Evolutionary conservation across 2,888 invertebrate genomes (phyloP), one percentile per base, ranked within the genome.

Genomic region (Amphipyra tragopoginis): DNA sequence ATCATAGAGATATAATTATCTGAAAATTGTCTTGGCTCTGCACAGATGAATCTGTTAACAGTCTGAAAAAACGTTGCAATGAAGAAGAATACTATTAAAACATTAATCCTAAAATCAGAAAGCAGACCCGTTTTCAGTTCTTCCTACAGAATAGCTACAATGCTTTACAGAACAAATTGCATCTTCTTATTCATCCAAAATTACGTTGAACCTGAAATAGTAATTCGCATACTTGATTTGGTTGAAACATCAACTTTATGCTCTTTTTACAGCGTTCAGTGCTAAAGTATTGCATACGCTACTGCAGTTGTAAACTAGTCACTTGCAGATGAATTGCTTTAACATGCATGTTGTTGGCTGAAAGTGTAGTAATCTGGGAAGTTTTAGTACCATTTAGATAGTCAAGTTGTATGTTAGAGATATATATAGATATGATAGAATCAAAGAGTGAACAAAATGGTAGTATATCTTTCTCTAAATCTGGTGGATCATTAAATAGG

Each of bases 221-320:
- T 76, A 69, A 72, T 81, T 74, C 77, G 74, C 81, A 83, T 85
- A 82, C 81, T 83, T 81, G 83, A 87, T 84, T 85, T 75, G 73
- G 71, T 72, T 60, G 69, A 68, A 79, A 73, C 80, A 81, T 82
- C 78, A 81, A 82, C 71, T 88, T 90, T 87, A 87, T 77, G 69
- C 63, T 79, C 77, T 78, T 87, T 88, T 88, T 89, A 89, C 80
- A 68, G 76, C 67, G 67, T 56, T 72, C 60, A 69, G 75, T 77
- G 71, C 63, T 65, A 62, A 72, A 72, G 45, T 73, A 72, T 66
- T 67, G 67, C 72, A 75, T 71, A 65, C 63, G 64, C 53, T 63
- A 80, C 71, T 60, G 52, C 59, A 51, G 63, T 59, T 65, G 58
- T 75, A 75, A 67, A 72, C 60, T 42, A 60, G 48, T 65, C 56